Evolutionary conservation across 1,140 invertebrate genomes (phyloP).

Genomic region (Leptinotarsa undecemlineata): DNA sequence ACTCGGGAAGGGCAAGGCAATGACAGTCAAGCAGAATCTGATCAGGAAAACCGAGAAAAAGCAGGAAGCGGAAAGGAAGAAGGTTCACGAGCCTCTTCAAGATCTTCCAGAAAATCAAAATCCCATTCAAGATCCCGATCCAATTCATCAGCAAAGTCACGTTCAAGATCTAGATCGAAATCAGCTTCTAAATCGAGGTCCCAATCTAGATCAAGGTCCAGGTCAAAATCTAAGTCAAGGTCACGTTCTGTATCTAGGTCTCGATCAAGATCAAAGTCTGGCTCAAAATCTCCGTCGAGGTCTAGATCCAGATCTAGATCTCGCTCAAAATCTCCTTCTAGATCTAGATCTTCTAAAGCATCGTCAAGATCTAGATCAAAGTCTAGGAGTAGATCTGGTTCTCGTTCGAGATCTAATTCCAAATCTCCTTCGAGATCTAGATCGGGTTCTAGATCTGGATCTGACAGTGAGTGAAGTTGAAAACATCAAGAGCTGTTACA

Average conservation of each 20-base stretch:
- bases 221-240: constrained; percentile 45
- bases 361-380: constrained; percentile 54
- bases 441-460: constrained; percentile 41
- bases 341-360: constrained; percentile 49
- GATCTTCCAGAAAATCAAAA: constrained; percentile 39
- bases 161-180: constrained; percentile 50
- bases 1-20: constrained; percentile 65
- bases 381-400: constrained; percentile 48
- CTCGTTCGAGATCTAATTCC: constrained; percentile 54
- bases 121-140: constrained; percentile 45
- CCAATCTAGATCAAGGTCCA: constrained; percentile 49
- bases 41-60: constrained; percentile 55
- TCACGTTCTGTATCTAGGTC: constrained; percentile 49
- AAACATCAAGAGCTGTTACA: not conserved
- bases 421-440: constrained; percentile 47
- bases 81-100: constrained; percentile 49
- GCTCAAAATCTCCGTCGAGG: constrained; percentile 39
- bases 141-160: constrained; percentile 45
- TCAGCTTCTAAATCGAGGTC: constrained; percentile 51
- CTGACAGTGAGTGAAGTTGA: constrained; percentile 18
- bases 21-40: constrained; percentile 53
- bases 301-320: constrained; percentile 48
- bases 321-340: constrained; percentile 49
- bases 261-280: constrained; percentile 41
- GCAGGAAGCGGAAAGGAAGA: constrained; percentile 42